These are phyloP conservation scores for Pristionchus entomophagus DNA, from an alignment of 2,888 invertebrate species.

Conservation along the genomic window DNA sequence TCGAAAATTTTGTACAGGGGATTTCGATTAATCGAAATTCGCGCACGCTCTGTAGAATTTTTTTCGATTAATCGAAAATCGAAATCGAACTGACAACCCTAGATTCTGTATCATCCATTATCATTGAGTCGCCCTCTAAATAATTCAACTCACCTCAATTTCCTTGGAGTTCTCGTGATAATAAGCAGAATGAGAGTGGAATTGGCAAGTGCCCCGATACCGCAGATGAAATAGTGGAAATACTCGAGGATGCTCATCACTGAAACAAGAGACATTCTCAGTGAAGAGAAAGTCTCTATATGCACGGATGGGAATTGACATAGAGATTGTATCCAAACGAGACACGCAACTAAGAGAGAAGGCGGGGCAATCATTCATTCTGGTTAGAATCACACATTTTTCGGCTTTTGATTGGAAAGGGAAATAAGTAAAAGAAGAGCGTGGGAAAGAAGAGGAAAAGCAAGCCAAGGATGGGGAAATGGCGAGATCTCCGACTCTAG, in stretches of 20 bases:
- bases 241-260: constrained; percentile 20
- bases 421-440: too few species aligned
- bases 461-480: neutral
- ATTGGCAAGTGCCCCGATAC: neutral
- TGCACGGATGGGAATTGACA: too few species aligned
- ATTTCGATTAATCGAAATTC: too few species aligned
- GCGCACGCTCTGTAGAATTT: too few species aligned
- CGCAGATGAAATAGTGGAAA: neutral
- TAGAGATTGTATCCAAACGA: neutral
- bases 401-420: too few species aligned
- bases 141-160: neutral
- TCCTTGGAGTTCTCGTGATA: constrained; percentile 14
- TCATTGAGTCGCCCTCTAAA: too few species aligned
- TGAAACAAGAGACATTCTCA: neutral
- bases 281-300: neutral
- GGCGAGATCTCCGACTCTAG: neutral
- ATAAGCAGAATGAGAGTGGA: neutral
- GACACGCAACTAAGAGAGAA: neutral
- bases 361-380: too few species aligned
- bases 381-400: too few species aligned
- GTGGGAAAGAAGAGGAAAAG: neutral
- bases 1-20: too few species aligned
- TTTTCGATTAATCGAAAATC: too few species aligned
- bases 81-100: too few species aligned
- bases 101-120: too few species aligned